Conservation (phyloP, 2,113 vertebrate genomes). For the Corvus hawaiiensis region DNA sequence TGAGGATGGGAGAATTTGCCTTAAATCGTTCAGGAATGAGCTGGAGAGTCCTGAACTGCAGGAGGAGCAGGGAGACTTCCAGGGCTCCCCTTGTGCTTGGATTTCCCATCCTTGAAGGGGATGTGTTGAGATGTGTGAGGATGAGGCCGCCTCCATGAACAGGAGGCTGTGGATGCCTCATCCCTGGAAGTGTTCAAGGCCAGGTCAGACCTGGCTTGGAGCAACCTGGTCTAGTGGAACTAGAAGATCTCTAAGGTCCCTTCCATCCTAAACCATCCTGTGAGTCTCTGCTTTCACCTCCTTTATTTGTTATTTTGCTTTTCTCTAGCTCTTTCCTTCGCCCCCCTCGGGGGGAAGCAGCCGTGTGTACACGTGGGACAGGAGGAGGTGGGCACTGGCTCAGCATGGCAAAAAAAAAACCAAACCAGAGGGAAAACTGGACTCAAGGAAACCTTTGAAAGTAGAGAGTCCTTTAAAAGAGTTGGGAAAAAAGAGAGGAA, state of each 20-base stretch:
- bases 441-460: slow-evolving; percentile 16
- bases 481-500: slow-evolving; percentile 39
- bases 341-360: not conserved
- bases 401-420: not conserved
- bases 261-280: not conserved
- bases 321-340: not conserved
- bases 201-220: not conserved
- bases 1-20: not conserved
- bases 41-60: not conserved
- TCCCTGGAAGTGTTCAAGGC: not conserved
- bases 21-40: not conserved
- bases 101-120: not conserved
- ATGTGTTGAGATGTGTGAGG: not conserved
- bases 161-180: not conserved
- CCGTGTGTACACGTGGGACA: accelerated
- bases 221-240: not conserved
- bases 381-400: not conserved
- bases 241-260: too few species aligned
- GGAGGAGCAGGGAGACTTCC: not conserved
- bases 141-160: not conserved
- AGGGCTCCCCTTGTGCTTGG: not conserved
- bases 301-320: not conserved
- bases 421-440: not conserved
- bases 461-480: slow-evolving; percentile 44
- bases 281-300: not conserved